Evolutionary conservation across 2,113 vertebrate species (phyloP), one percentile per base, ranked within the genome.

Genomic region (Sceloporus tristichus): DNA sequence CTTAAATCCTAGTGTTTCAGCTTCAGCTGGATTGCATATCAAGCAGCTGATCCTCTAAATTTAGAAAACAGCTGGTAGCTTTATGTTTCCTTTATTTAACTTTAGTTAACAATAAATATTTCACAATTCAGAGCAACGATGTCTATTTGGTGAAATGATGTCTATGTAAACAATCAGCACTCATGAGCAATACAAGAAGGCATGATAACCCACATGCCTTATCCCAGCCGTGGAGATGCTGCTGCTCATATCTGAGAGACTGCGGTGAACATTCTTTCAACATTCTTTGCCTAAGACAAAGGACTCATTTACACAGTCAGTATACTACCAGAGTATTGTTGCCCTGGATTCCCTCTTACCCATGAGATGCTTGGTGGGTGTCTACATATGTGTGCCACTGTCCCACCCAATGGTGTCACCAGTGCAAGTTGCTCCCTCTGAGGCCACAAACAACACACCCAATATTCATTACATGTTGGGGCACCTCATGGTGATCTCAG

Each of bases 61-160:
- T 87, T 81, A 81, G 78, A 71, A 83, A 54, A 11, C 23, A 75
- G 76, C 84, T 85, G 53, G 38, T 38, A 80, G 71, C 79, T 38
- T 9, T 77, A 19, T 77, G 29, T 65, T 82, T 38, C 59, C 48
- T 91, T 90, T 87, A 77, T 66, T 85, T 71, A 70, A 84, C 74
- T 92, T 88, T 78, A 62, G 59, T 62, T 62, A 62, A 90, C 85
- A 92, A 91, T 0, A 1, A 85, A 77, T 23, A 85, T 25, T 86
- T 89, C 74, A 86, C 83, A 82, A 85, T 90, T 85, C 19, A 2
- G 65, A 79, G n/a, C 87, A 88, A 89, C 1, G 10, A n/a, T 82
- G 6, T 86, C 77, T 11, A 3, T 59, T 85, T 23, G 3, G 59
- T 78, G 29, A 89, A 89, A 90, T 2, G 13, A n/a, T 82, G 6